Conservation (phyloP, 1,140 invertebrate species). For the Cylas formicarius region DNA sequence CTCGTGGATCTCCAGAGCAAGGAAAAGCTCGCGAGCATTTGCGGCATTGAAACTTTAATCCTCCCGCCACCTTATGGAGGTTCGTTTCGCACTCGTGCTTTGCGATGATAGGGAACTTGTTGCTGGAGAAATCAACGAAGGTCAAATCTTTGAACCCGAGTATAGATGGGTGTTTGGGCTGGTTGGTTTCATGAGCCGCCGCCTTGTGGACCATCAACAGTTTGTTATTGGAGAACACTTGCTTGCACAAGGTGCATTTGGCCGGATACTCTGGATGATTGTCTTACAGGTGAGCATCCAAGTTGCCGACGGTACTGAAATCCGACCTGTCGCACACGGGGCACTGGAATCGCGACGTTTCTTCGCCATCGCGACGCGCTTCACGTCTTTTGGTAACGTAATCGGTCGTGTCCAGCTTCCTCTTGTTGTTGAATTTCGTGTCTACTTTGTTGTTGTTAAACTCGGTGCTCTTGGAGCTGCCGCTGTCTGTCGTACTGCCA, state of each 20-base stretch:
- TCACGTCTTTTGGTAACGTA: conserved; percentile 18
- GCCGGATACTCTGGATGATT: conserved; percentile 60
- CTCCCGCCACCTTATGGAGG: conserved; percentile 53
- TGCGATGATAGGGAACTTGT: conserved; percentile 71
- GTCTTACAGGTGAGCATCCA: conserved; percentile 64
- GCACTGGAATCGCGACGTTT: conserved; percentile 44
- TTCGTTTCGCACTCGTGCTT: conserved; percentile 64
- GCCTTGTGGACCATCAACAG: conserved; percentile 58
- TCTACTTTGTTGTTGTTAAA: conserved; percentile 42
- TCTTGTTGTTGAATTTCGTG: conserved; percentile 25
- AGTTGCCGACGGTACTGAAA: conserved; percentile 50
- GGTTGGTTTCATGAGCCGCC: conserved; percentile 24
- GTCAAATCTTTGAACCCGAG: conserved; percentile 67
- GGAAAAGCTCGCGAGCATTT: conserved; percentile 69
- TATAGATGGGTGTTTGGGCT: conserved; percentile 35
- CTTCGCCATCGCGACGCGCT: conserved; percentile 23
- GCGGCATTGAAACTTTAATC: conserved; percentile 61
- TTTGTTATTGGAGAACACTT: conserved; percentile 61
- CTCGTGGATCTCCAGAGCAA: conserved; percentile 61
- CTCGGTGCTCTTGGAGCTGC: conserved; percentile 35
- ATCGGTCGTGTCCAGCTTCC: conserved; percentile 29
- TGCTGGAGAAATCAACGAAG: conserved; percentile 69
- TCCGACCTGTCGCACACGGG: conserved; percentile 54
- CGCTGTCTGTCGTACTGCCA: conserved; percentile 39
- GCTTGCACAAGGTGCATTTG: conserved; percentile 63